Conservation (phyloP, 2,888 invertebrate species). For the Sepiola atlantica region DNA sequence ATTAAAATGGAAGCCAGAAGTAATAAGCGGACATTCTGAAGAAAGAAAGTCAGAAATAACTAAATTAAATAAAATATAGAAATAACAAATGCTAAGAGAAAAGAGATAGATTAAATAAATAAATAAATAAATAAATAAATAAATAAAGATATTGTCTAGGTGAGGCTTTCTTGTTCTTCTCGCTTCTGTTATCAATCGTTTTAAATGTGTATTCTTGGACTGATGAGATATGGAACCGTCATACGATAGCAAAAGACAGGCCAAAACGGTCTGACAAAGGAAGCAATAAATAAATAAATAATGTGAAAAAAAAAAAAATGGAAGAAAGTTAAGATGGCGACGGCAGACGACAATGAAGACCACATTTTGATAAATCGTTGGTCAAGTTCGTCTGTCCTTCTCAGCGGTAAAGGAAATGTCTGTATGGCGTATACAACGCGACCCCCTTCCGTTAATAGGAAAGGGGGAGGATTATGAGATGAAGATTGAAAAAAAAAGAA, state of each 20-base stretch:
- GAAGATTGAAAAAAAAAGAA: no score
- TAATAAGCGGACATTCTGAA: not conserved
- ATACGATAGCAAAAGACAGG: not conserved
- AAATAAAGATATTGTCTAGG: not conserved
- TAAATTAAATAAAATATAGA: no score
- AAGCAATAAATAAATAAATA: not conserved
- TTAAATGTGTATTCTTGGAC: not conserved
- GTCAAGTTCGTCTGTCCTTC: not conserved
- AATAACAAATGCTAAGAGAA: not conserved
- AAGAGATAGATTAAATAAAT: not conserved
- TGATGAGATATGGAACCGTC: not conserved
- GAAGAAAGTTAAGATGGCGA: not conserved
- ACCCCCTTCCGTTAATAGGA: not conserved
- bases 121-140: not conserved
- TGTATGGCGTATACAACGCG: not conserved
- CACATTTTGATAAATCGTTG: not conserved
- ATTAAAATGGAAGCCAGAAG: not conserved
- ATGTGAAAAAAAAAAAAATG: no score
- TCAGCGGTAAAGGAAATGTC: not conserved
- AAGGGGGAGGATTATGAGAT: not conserved
- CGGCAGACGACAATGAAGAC: not conserved
- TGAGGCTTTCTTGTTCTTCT: not conserved
- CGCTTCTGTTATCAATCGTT: no score
- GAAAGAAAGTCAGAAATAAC: not conserved
- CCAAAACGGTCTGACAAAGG: not conserved